A percentile compares a stretch with the other conserved stretches of the same genome.
Conservation (phyloP, 2,888 invertebrate genomes). For the Venusia cambrica region DNA sequence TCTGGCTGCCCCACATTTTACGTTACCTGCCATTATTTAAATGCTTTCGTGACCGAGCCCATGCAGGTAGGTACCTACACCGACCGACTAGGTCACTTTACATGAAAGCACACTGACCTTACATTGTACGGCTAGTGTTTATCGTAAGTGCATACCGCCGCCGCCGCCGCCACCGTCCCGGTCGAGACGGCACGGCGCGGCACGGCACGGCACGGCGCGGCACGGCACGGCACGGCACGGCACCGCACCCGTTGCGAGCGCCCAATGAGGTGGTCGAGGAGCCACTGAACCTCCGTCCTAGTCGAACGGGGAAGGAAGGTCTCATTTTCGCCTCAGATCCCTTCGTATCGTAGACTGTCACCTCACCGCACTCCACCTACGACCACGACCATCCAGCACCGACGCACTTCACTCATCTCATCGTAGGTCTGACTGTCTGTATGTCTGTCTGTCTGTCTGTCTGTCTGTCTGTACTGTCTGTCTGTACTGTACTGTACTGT, state of each 20-base stretch:
- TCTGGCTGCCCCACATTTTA: conserved; percentile 25
- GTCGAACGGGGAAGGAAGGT: conserved; percentile 11
- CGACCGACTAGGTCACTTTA: too few relatives aligned
- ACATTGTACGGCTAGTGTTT: conserved; percentile 11
- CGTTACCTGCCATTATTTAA: conserved; percentile 18
- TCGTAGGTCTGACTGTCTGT: conserved; percentile 10
- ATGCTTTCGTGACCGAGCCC: conserved; percentile 26
- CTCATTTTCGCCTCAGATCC: conserved; percentile 11
- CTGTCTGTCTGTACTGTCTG: not conserved
- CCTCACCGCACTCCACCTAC: conserved; percentile 8
- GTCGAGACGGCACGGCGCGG: not conserved
- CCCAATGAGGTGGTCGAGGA: conserved; percentile 23
- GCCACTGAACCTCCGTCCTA: conserved; percentile 12
- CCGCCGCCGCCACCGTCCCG: not conserved
- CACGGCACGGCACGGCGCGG: not conserved
- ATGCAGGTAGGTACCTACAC: too few relatives aligned
- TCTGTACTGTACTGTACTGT: too few relatives aligned
- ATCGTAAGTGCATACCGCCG: conserved; percentile 2
- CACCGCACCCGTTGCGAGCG: conserved; percentile 8
- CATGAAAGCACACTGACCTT: conserved; percentile 12
- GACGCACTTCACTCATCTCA: conserved; percentile 3
- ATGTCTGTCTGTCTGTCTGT: conserved; percentile 1
- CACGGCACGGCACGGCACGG: not conserved
- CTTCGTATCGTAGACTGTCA: conserved; percentile 4
- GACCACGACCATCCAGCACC: conserved; percentile 2